phyloP scores from a whole-genome alignment of 2,113 vertebrate species.

The Nannospalax galili region DNA sequence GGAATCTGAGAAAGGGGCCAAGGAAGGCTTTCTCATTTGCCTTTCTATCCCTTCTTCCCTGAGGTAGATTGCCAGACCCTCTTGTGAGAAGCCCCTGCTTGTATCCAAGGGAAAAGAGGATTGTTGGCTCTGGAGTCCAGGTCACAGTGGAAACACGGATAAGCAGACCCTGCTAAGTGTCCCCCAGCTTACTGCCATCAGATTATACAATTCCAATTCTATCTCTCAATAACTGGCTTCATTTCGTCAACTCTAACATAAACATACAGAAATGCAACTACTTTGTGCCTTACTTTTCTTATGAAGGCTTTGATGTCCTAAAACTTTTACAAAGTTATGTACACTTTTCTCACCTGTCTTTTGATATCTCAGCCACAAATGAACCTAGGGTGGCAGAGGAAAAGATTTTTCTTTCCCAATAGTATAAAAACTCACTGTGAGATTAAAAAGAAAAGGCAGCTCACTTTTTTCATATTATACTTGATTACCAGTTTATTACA shows the following conservation, averaged over 20 bases:
- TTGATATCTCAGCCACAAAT: background rate
- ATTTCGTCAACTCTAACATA: background rate
- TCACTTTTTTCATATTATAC: background rate
- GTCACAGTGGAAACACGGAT: background rate
- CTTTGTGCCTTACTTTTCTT: background rate
- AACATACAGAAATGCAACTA: background rate
- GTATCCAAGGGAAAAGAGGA: background rate
- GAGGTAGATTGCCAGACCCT: background rate
- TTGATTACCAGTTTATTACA: slow-evolving; percentile 52
- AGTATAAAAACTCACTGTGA: slow-evolving; percentile 7
- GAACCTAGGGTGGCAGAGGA: background rate
- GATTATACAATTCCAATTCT: background rate
- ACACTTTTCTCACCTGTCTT: background rate
- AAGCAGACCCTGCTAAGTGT: background rate
- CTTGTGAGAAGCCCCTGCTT: background rate
- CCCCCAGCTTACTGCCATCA: too few relatives aligned
- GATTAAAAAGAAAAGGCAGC: background rate
- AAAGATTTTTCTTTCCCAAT: background rate
- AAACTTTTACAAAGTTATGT: background rate
- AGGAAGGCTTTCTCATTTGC: background rate
- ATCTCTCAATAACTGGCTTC: background rate
- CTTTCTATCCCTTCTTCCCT: background rate
- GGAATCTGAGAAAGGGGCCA: background rate
- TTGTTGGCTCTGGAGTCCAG: background rate
- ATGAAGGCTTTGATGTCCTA: background rate